Percentiles rank a stretch among this genome's conserved stretches.
Conservation (phyloP, 2,888 invertebrate species). For the Acheta domesticus region DNA sequence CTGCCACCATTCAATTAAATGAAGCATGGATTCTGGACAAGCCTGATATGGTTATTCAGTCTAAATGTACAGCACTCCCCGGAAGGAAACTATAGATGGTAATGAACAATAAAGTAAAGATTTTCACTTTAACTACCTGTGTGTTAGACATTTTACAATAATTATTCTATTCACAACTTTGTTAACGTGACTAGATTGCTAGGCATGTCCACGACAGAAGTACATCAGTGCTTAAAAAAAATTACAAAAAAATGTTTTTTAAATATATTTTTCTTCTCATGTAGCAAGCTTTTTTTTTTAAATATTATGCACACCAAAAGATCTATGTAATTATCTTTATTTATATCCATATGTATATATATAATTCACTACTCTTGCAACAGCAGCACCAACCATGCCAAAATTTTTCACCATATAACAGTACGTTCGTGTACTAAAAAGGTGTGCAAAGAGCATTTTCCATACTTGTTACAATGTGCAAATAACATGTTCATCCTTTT, state of each 20-base stretch:
- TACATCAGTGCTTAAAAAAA: neutral
- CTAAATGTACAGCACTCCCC: too few species aligned
- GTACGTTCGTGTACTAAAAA: neutral
- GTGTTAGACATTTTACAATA: too few species aligned
- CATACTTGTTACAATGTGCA: neutral
- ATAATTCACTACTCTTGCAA: constrained; percentile 3
- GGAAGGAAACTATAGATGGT: too few species aligned
- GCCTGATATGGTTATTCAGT: too few species aligned
- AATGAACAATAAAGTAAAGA: too few species aligned
- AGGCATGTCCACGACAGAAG: neutral
- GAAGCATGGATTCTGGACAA: too few species aligned
- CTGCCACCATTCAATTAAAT: neutral
- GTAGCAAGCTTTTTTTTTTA: constrained; percentile 3
- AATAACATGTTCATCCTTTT: neutral
- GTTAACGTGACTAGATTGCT: neutral
- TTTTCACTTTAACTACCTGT: too few species aligned
- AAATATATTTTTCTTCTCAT: neutral
- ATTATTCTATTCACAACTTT: too few species aligned
- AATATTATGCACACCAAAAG: constrained; percentile 18
- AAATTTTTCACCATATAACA: neutral
- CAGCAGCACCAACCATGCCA: constrained; percentile 10
- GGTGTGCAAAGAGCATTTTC: neutral
- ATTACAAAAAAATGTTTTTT: neutral
- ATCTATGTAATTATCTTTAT: constrained; percentile 1
- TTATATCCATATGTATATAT: constrained; percentile 6